A percentile compares a stretch with the other conserved stretches of the same genome.
phyloP scores from a whole-genome alignment of 2,797 vertebrate species.

The Sebastes paucispinis region DNA sequence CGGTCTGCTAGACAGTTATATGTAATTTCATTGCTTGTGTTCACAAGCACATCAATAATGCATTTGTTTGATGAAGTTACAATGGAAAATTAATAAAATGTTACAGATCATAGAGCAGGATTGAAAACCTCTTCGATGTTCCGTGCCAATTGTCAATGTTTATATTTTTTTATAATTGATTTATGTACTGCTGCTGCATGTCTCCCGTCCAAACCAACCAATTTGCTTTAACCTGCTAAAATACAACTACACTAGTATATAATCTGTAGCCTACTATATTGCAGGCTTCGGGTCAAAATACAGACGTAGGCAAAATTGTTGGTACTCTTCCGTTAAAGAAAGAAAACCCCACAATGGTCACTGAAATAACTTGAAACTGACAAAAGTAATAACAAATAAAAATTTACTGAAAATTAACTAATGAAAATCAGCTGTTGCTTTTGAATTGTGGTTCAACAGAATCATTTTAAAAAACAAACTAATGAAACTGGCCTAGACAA shows the following conservation, averaged over 20 bases:
- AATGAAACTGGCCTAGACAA: no score
- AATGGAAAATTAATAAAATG: neutral
- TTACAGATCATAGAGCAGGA: neutral
- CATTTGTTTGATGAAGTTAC: neutral
- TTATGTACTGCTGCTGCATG: neutral
- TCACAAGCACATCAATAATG: neutral
- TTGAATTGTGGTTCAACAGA: no score
- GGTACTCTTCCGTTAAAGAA: no score
- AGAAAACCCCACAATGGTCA: no score
- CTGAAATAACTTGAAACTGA: no score
- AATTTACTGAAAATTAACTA: no score
- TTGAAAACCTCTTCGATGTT: neutral
- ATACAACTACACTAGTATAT: neutral
- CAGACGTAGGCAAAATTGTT: no score
- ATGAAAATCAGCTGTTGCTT: no score
- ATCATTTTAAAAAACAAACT: no score
- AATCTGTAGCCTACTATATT: neutral
- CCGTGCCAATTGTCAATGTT: neutral
- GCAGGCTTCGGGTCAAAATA: neutral
- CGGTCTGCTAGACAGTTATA: no score
- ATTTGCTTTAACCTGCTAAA: neutral
- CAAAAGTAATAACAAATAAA: no score
- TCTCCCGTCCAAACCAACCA: neutral
- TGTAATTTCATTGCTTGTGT: neutral
- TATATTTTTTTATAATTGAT: neutral